These are phyloP conservation scores for Pristionchus mayeri DNA, from an alignment of 2,888 invertebrate genomes.

Conservation along the genomic window DNA sequence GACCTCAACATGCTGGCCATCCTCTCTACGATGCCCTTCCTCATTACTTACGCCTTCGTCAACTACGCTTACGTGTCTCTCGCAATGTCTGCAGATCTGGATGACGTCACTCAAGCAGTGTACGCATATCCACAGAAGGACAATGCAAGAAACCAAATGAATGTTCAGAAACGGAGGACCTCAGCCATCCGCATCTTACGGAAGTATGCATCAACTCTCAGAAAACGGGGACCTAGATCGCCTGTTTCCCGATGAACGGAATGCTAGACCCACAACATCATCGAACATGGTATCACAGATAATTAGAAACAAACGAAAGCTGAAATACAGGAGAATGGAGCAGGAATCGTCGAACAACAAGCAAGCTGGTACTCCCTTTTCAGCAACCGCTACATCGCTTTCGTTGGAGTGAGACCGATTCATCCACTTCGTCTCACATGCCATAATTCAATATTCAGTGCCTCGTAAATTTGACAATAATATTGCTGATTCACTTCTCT, in stretches of 20 bases:
- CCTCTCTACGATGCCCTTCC: constrained; percentile 96
- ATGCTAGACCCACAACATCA: constrained; percentile 7
- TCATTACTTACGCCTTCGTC: constrained; percentile 93
- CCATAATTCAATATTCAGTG: constrained; percentile 81
- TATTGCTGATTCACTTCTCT: constrained; percentile 94
- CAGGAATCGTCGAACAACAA: constrained; percentile 83
- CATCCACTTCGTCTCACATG: no score
- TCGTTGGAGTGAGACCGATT: constrained; percentile 84
- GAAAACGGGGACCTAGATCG: constrained; percentile 85
- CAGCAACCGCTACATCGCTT: constrained; percentile 94
- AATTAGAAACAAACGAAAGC: background rate
- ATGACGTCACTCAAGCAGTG: constrained; percentile 57
- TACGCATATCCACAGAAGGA: constrained; percentile 40
- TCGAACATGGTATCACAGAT: constrained; percentile 26
- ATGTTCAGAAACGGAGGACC: constrained; percentile 8
- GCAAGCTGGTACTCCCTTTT: constrained; percentile 94
- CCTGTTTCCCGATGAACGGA: constrained; percentile 86
- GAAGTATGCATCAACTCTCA: constrained; percentile 47
- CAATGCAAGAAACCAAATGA: no score
- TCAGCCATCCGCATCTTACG: constrained; percentile 27
- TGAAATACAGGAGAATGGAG: background rate
- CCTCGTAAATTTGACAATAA: constrained; percentile 88
- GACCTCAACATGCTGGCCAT: constrained; percentile 95
- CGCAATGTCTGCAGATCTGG: constrained; percentile 93
- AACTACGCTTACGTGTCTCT: constrained; percentile 96